Percentiles rank a stretch among this genome's conserved stretches.
These are phyloP conservation scores for Pseudomyrmex sp. DNA, from an alignment of 1,140 invertebrate species.

Conservation along the genomic window DNA sequence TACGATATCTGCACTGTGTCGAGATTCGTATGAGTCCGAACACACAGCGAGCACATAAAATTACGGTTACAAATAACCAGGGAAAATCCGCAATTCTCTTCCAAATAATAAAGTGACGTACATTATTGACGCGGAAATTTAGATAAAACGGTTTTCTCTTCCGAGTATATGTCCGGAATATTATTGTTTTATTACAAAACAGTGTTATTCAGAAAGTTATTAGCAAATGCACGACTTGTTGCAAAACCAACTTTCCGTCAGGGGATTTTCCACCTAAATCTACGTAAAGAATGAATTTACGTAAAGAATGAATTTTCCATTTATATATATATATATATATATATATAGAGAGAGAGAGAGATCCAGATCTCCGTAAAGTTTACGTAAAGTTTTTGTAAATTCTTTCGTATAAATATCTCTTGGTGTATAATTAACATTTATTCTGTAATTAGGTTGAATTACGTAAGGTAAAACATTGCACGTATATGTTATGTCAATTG, in stretches of 20 bases:
- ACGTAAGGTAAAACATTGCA: not conserved
- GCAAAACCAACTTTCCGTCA: not conserved
- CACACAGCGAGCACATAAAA: not conserved
- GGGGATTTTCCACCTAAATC: not conserved
- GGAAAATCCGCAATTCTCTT: not conserved
- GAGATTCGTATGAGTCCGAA: not conserved
- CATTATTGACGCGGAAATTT: no score
- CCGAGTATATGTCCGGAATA: not conserved
- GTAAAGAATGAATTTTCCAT: no score
- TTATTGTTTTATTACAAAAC: not conserved
- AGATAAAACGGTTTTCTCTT: not conserved
- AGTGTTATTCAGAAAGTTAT: not conserved
- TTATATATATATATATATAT: no score
- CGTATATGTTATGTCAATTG: not conserved
- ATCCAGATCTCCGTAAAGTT: no score
- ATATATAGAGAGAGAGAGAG: no score
- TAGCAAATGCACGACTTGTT: not conserved
- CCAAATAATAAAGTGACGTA: not conserved
- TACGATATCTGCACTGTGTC: not conserved
- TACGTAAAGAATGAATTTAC: not conserved
- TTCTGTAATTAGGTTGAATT: not conserved
- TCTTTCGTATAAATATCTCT: no score
- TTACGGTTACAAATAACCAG: no score
- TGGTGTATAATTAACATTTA: not conserved
- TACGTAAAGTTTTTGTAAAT: no score